These are phyloP conservation scores for Rachycentron canadum DNA, from an alignment of 2,797 vertebrate genomes.

Conservation along the genomic window DNA sequence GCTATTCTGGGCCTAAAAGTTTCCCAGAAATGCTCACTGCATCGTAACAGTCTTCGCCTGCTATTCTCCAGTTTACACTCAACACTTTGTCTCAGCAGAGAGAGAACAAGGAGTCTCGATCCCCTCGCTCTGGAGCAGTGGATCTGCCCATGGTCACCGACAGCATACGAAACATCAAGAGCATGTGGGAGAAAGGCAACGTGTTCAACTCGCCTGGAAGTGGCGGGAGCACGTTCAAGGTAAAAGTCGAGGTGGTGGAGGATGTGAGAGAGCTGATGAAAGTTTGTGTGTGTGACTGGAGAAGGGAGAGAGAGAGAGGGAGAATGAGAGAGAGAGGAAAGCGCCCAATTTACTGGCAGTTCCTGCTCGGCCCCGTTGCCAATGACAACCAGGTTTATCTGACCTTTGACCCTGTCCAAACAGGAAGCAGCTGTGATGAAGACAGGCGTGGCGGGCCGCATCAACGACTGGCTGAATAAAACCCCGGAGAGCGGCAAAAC, in stretches of 20 bases:
- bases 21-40: neutral
- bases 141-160: conserved; percentile 93
- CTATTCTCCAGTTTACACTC: neutral
- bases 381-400: conserved; percentile 52
- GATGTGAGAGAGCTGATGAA: conserved; percentile 17
- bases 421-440: conserved; percentile 98
- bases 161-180: conserved; percentile 96
- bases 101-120: conserved; percentile 88
- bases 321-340: conserved; percentile 36
- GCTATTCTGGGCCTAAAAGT: neutral
- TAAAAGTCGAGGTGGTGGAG: conserved; percentile 55
- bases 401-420: conserved; percentile 75
- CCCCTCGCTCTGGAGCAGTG: conserved; percentile 87
- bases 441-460: conserved; percentile 97
- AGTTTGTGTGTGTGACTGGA: conserved; percentile 13
- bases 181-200: conserved; percentile 98
- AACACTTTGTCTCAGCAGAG: conserved; percentile 59
- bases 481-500: conserved; percentile 94
- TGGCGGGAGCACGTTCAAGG: conserved; percentile 92
- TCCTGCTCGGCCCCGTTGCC: conserved; percentile 54
- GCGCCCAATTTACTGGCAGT: conserved; percentile 48
- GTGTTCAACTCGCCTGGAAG: conserved; percentile 89
- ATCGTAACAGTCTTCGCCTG: neutral
- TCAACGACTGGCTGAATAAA: conserved; percentile 99
- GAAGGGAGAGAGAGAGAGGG: neutral